Percentiles rank a stretch among this genome's conserved stretches.
Evolutionary conservation across 2,797 vertebrate genomes (phyloP).

Genomic region (Picus viridis): DNA sequence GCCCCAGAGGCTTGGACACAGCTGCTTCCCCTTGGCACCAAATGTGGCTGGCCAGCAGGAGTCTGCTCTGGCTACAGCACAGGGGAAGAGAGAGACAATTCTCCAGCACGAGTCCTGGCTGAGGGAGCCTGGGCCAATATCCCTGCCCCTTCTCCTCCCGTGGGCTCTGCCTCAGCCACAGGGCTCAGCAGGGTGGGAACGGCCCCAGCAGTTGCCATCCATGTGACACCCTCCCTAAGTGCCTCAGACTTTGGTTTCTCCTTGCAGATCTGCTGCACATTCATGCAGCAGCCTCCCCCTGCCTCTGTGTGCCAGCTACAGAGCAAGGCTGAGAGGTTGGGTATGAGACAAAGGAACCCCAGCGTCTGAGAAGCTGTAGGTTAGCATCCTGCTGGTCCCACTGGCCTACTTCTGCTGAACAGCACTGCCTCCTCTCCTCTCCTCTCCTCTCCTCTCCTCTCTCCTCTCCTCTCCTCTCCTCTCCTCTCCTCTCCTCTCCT

Average conservation of each 20-base stretch:
- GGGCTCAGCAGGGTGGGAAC: background rate
- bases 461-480: too few relatives aligned
- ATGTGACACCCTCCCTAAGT: background rate
- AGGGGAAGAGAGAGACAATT: background rate
- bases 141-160: background rate
- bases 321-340: background rate
- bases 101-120: rapidly evolving
- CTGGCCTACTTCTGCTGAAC: background rate
- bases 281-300: background rate
- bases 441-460: background rate
- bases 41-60: background rate
- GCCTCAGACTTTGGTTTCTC: background rate
- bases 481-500: too few relatives aligned
- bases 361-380: background rate
- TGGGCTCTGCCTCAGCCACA: background rate
- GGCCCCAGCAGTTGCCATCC: background rate
- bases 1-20: background rate
- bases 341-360: background rate
- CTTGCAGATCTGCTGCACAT: background rate
- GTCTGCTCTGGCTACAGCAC: background rate
- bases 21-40: background rate
- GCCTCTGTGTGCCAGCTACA: background rate
- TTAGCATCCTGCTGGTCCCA: background rate
- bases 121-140: background rate
- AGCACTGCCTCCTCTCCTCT: background rate